These are phyloP conservation scores for Ptilonorhynchus violaceus DNA, from an alignment of 2,113 vertebrate species.

Conservation along the genomic window DNA sequence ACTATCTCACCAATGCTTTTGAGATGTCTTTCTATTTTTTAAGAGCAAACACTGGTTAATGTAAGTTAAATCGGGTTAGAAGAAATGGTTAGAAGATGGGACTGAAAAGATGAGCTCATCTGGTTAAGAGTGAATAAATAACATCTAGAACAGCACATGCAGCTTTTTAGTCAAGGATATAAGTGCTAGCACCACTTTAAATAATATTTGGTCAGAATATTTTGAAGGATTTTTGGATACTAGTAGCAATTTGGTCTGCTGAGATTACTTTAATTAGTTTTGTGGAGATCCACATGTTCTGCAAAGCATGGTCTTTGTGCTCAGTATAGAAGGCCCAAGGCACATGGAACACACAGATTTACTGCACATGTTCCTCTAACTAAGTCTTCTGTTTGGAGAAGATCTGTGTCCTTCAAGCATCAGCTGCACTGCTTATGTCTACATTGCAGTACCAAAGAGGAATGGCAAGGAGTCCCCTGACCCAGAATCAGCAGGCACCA, in stretches of 20 bases:
- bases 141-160: not conserved
- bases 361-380: not conserved
- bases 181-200: not conserved
- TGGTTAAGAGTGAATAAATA: not conserved
- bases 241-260: not conserved
- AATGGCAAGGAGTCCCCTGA: not conserved
- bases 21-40: not conserved
- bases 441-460: not conserved
- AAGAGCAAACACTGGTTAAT: constrained; percentile 12
- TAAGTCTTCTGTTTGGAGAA: not conserved
- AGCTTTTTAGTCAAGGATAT: not conserved
- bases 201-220: not conserved
- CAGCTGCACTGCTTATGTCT: not conserved
- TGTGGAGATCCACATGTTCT: not conserved
- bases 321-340: not conserved
- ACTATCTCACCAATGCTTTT: not conserved
- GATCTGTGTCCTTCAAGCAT: not conserved
- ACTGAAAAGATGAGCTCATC: not conserved
- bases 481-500: fast-evolving
- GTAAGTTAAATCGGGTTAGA: not conserved
- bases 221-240: not conserved
- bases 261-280: not conserved
- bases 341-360: not conserved
- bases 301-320: not conserved
- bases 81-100: not conserved